These are phyloP conservation scores for Noctua comes DNA, from an alignment of 2,888 invertebrate species.

Conservation along the genomic window DNA sequence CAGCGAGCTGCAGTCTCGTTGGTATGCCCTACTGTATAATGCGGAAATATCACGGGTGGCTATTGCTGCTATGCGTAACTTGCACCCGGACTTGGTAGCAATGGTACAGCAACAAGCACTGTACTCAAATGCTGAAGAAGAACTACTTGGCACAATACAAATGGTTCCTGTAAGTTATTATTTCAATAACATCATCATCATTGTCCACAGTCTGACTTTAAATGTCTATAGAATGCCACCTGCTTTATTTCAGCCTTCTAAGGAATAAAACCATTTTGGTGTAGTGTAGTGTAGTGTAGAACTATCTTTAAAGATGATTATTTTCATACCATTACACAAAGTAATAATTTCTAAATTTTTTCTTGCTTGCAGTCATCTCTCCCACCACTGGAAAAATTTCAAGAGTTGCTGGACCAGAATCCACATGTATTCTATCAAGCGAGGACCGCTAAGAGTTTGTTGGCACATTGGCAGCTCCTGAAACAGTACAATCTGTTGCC, in stretches of 20 bases:
- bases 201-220: too few species aligned
- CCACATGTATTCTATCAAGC: conserved; percentile 96
- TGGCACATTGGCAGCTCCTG: conserved; percentile 97
- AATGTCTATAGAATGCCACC: neutral
- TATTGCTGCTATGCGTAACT: conserved; percentile 97
- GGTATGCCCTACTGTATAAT: conserved; percentile 98
- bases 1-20: conserved; percentile 98
- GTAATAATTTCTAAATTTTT: neutral
- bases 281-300: neutral
- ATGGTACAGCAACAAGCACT: conserved; percentile 96
- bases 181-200: neutral
- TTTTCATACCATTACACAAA: too few species aligned
- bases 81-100: conserved; percentile 97
- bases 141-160: conserved; percentile 94
- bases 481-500: conserved; percentile 97
- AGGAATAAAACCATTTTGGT: neutral
- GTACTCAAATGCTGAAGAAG: conserved; percentile 97
- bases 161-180: conserved; percentile 85
- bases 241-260: neutral
- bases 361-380: conserved; percentile 91
- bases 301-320: neutral
- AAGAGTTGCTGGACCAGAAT: conserved; percentile 95
- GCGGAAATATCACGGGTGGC: conserved; percentile 98
- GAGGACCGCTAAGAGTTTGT: conserved; percentile 95
- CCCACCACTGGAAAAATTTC: conserved; percentile 94